These are phyloP conservation scores for Cherax quadricarinatus DNA, from an alignment of 1,140 invertebrate genomes.

Conservation along the genomic window DNA sequence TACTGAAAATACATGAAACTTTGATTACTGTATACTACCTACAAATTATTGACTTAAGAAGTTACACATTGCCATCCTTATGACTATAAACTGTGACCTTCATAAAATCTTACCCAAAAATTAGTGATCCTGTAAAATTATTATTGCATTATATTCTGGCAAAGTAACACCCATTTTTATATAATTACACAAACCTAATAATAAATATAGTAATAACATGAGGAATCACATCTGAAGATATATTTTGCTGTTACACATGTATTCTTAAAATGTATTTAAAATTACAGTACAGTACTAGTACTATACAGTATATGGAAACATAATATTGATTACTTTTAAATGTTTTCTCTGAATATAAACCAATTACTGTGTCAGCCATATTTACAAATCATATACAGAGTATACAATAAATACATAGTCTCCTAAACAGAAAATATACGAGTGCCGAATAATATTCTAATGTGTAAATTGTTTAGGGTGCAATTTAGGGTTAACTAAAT, in stretches of 20 bases:
- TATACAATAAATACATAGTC: slow-evolving; percentile 17
- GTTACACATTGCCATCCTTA: not conserved
- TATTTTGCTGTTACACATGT: not conserved
- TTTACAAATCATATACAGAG: not conserved
- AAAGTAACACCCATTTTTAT: not conserved
- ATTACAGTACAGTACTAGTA: not conserved
- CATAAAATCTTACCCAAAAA: not conserved
- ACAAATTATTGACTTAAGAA: not conserved
- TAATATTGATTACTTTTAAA: not conserved
- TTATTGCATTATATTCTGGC: not conserved
- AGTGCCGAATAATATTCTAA: slow-evolving; percentile 27
- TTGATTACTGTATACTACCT: not conserved
- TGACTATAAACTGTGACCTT: not conserved
- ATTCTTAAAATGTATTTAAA: not conserved
- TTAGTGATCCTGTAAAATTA: not conserved
- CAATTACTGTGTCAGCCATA: too few relatives aligned
- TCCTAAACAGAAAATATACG: slow-evolving; percentile 13
- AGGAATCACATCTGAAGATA: not conserved
- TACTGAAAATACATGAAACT: not conserved
- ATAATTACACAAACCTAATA: not conserved
- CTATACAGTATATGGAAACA: not conserved
- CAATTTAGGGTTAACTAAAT: slow-evolving; percentile 33
- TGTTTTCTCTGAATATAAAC: not conserved
- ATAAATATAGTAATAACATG: not conserved
- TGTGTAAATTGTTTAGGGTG: slow-evolving; percentile 20